Base-by-base conservation (phyloP, 2,113 vertebrate genomes). In the Thinocorus orbignyianus region DNA sequence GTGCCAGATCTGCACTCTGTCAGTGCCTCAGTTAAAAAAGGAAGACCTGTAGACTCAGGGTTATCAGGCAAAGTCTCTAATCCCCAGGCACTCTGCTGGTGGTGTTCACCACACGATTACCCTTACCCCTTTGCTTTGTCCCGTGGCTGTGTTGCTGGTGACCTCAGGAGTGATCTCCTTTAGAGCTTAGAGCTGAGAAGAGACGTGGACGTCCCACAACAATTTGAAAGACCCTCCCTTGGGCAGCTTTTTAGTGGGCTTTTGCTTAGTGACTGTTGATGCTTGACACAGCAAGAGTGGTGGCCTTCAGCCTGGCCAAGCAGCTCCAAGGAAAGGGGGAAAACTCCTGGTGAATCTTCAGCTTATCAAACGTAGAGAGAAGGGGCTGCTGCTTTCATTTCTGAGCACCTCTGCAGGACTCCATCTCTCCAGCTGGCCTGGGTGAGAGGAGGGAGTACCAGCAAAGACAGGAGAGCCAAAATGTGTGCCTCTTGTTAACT, bases 291-390 rank as follows among this genome's bases (percentile, higher is more conserved):
- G 6, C 42, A 23, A 13, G 28, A 69, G 16, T 0, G 4, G 26
- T 25, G 18, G 52, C 81, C 62, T 54, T 69, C 69, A 65, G 61
- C 33, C 44, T 77, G 42, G 39, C 46, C 66, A 23, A 61, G 62
- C 73, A 79, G 55, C 51, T 35, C n/a, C 68, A 31, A 5, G 66
- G 62, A 18, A 48, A 84, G 35, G 68, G 39, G 44, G 15, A 30
- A 44, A 46, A 25, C 5, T 39, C n/a, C 49, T 13, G 26, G 6
- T 9, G 13, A 39, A 48, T 13, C 44, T 24, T 37, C 54, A 58
- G 0, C 41, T 71, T n/a, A 30, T 61, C 46, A 33, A 6, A 17
- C 0, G 0, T 1, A 22, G 42, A 52, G 64, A 33, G 44, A 25
- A 74, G 61, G 30, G 20, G 8, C 3, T 14, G 17, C 2, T 49